A percentile compares a stretch with the other conserved stretches of the same genome.
phyloP scores from a whole-genome alignment of 2,888 invertebrate species.

The Synanthedon vespiformis region DNA sequence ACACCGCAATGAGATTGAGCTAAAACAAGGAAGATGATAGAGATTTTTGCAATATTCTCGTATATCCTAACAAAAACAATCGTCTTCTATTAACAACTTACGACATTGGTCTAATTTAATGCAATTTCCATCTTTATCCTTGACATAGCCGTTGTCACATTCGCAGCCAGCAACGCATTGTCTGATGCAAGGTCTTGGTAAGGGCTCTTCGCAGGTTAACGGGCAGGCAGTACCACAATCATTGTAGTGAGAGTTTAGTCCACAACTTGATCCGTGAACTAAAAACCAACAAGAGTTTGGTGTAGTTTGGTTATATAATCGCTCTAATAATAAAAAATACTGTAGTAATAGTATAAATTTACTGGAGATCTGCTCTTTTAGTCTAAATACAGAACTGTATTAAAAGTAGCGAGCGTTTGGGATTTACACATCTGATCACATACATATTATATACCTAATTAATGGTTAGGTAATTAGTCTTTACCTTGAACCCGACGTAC shows the following conservation, averaged over 20 bases:
- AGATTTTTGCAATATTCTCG: too few species aligned
- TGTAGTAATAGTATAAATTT: too few species aligned
- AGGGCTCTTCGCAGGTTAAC: conserved; percentile 2
- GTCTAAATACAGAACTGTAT: too few species aligned
- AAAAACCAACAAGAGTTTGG: neutral
- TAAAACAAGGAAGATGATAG: conserved; percentile 5
- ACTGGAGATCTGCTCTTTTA: too few species aligned
- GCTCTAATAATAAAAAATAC: too few species aligned
- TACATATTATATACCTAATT: too few species aligned
- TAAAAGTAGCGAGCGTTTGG: too few species aligned
- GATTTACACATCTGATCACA: too few species aligned
- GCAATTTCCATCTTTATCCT: conserved; percentile 1
- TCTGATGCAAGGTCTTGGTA: neutral
- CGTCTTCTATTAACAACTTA: neutral
- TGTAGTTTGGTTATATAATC: neutral
- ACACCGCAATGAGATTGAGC: conserved; percentile 26
- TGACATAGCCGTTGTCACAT: conserved; percentile 1
- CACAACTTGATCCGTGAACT: conserved; percentile 1
- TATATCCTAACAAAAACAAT: neutral
- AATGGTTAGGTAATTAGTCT: too few species aligned
- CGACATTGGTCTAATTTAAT: conserved; percentile 3
- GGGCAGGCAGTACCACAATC: conserved; percentile 3
- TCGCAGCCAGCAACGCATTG: conserved; percentile 2
- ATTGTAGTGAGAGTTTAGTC: neutral
- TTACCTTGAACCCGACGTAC: too few species aligned